phyloP scores from a whole-genome alignment of 2,113 vertebrate species.

The Nettapus auritus region DNA sequence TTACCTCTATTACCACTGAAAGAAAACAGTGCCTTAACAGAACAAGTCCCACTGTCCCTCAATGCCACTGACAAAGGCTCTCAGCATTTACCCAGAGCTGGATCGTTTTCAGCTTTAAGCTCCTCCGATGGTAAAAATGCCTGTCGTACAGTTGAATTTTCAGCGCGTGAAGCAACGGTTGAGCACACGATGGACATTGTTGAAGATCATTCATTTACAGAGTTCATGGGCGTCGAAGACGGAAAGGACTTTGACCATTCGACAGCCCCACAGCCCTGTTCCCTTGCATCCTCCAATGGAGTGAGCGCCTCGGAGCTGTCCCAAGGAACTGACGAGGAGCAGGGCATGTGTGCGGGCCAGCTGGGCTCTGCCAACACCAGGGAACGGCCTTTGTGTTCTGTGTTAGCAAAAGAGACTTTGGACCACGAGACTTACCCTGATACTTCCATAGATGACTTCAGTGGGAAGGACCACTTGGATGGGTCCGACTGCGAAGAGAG shows the following conservation, averaged over 20 bases:
- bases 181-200: constrained; percentile 71
- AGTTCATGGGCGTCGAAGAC: constrained; percentile 93
- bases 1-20: constrained; percentile 32
- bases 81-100: constrained; percentile 45
- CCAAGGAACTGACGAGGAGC: not conserved
- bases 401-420: not conserved
- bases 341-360: not conserved
- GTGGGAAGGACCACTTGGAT: constrained; percentile 54
- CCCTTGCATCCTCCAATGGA: constrained; percentile 2
- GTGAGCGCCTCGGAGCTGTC: not conserved
- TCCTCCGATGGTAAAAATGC: constrained; percentile 27
- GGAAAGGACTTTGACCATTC: constrained; percentile 81
- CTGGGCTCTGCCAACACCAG: not conserved
- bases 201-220: constrained; percentile 87
- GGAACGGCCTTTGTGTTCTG: not conserved
- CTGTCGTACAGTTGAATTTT: constrained; percentile 50
- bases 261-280: constrained; percentile 42
- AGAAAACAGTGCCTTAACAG: constrained; percentile 82
- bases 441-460: constrained; percentile 36
- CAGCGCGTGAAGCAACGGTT: constrained; percentile 60
- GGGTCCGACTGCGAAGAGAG: constrained; percentile 76
- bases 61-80: constrained; percentile 33
- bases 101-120: constrained; percentile 29
- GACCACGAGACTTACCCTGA: not conserved
- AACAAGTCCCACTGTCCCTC: constrained; percentile 61